phyloP scores from a whole-genome alignment of 1,140 invertebrate genomes.

The Trichonephila inaurata region DNA sequence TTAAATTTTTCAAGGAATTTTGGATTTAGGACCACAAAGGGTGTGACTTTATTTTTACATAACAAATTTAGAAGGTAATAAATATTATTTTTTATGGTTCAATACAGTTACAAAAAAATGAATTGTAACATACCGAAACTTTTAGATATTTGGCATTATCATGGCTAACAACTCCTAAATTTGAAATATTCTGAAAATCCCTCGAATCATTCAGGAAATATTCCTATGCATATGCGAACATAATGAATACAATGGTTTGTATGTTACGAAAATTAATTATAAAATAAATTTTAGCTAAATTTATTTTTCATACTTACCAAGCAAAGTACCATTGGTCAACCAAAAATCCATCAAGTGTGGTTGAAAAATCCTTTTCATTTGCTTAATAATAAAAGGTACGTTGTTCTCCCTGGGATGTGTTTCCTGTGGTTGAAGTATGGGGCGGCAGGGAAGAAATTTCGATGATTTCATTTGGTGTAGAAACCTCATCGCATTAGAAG shows the following conservation, averaged over 20 bases:
- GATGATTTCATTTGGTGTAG: background rate
- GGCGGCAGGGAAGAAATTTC: background rate
- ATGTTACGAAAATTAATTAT: too few species aligned
- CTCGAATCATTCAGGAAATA: too few species aligned
- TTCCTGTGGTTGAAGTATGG: background rate
- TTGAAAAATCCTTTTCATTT: background rate
- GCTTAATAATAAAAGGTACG: background rate
- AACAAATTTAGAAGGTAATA: background rate
- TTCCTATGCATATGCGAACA: too few species aligned
- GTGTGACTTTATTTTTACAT: background rate
- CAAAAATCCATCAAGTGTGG: background rate
- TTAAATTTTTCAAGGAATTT: too few species aligned
- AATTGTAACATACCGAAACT: background rate
- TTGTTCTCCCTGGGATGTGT: background rate
- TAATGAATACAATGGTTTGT: too few species aligned
- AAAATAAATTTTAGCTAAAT: too few species aligned
- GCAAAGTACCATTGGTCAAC: background rate
- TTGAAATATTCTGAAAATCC: too few species aligned
- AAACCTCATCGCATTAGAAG: background rate
- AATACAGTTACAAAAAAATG: background rate
- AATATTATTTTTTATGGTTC: background rate
- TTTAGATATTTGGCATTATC: background rate
- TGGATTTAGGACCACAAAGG: too few species aligned
- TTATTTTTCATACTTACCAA: background rate
- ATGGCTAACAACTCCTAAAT: too few species aligned